These are phyloP conservation scores for Drosophila chauvacae DNA, from an alignment of 1,140 invertebrate species.

Conservation along the genomic window DNA sequence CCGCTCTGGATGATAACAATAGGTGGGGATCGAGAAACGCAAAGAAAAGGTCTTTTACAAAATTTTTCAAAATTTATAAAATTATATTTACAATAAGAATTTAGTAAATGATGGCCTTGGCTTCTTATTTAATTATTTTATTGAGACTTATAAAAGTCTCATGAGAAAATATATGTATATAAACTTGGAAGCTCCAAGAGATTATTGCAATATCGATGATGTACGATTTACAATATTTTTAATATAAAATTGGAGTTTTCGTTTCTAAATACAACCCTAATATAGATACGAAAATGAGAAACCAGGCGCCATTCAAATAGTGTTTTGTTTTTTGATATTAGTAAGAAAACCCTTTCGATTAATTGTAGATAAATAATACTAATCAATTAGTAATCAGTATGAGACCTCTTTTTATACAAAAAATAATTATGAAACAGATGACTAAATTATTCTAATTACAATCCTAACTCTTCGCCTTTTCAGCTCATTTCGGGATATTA, in stretches of 20 bases:
- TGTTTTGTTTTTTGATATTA: conserved; percentile 6
- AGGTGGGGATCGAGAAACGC: conserved; percentile 61
- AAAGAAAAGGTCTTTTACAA: conserved; percentile 50
- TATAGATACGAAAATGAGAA: background rate
- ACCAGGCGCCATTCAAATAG: background rate
- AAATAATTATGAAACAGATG: background rate
- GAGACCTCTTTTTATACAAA: conserved; percentile 27
- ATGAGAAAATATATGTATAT: background rate
- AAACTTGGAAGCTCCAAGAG: background rate
- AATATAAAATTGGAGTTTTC: too few relatives aligned
- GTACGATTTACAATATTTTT: too few relatives aligned
- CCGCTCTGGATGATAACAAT: conserved; percentile 70
- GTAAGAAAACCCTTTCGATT: conserved; percentile 4
- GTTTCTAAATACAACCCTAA: background rate
- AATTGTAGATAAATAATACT: conserved; percentile 17
- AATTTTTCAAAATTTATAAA: conserved; percentile 30
- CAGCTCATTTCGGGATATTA: conserved; percentile 76
- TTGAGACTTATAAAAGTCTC: background rate
- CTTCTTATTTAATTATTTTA: background rate
- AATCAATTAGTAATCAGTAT: conserved; percentile 18
- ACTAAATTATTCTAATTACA: background rate
- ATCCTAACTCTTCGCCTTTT: background rate
- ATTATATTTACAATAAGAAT: background rate
- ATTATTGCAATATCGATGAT: background rate
- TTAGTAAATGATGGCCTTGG: background rate